phyloP scores from a whole-genome alignment of 1,140 invertebrate species.

The Sinella curviseta region DNA sequence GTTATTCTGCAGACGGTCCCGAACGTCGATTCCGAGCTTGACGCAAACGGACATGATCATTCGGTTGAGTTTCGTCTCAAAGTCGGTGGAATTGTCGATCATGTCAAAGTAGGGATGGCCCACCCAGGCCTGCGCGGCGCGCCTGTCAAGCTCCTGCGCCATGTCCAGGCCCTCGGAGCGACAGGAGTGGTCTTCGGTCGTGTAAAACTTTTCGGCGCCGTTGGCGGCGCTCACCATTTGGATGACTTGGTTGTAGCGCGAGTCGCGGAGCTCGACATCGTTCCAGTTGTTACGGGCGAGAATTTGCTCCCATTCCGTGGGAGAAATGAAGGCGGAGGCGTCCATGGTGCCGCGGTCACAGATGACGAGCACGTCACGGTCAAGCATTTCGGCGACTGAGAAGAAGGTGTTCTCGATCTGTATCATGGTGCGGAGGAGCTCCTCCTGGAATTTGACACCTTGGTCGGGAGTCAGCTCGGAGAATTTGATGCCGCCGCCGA shows the following conservation, averaged over 20 bases:
- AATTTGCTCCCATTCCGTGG: slow-evolving; percentile 89
- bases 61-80: slow-evolving; percentile 91
- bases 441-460: slow-evolving; percentile 90
- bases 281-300: slow-evolving; percentile 85
- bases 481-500: slow-evolving; percentile 94
- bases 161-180: slow-evolving; percentile 84
- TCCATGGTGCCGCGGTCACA: slow-evolving; percentile 98
- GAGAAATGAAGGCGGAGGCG: slow-evolving; percentile 88
- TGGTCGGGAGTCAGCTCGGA: slow-evolving; percentile 82
- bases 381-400: slow-evolving; percentile 80
- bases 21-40: slow-evolving; percentile 88
- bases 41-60: slow-evolving; percentile 90
- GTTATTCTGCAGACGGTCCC: slow-evolving; percentile 83
- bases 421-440: slow-evolving; percentile 92
- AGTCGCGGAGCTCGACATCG: slow-evolving; percentile 88
- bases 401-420: slow-evolving; percentile 98
- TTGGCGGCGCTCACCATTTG: slow-evolving; percentile 93
- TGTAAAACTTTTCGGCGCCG: slow-evolving; percentile 95
- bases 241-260: slow-evolving; percentile 92
- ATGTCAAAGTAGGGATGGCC: slow-evolving; percentile 82
- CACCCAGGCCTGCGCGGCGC: slow-evolving; percentile 90
- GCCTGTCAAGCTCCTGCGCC: slow-evolving; percentile 81
- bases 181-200: slow-evolving; percentile 82
- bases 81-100: slow-evolving; percentile 79
- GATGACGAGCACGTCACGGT: slow-evolving; percentile 89